Evolutionary conservation across 2,888 invertebrate species (phyloP).

Genomic region (Periphyllus acericola): DNA sequence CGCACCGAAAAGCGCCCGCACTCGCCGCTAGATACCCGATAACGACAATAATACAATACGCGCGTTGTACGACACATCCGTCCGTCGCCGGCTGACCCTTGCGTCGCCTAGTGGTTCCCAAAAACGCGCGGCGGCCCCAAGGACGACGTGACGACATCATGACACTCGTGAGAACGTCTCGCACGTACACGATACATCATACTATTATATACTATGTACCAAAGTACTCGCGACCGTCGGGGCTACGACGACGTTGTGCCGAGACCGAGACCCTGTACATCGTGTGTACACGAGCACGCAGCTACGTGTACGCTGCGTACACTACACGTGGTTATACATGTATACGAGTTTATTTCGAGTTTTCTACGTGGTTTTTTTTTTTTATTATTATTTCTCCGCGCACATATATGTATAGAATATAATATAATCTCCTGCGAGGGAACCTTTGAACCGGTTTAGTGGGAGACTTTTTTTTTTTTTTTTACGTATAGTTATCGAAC

Average conservation of each 20-base stretch:
- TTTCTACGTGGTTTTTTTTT: neutral
- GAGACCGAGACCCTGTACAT: neutral
- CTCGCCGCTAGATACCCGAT: neutral
- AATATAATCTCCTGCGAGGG: neutral
- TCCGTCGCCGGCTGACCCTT: conserved; percentile 24
- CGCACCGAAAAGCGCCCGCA: conserved; percentile 24
- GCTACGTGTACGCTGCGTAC: too few relatives aligned
- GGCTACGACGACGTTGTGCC: neutral
- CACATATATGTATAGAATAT: neutral
- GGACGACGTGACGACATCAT: conserved; percentile 11
- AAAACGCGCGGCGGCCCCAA: neutral
- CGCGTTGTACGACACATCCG: too few relatives aligned
- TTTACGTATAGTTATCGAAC: neutral
- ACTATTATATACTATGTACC: too few relatives aligned
- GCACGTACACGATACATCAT: neutral
- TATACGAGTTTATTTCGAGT: conserved; percentile 7
- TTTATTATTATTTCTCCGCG: too few relatives aligned
- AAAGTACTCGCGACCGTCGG: too few relatives aligned
- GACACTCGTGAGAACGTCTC: conserved; percentile 38
- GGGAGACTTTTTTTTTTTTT: neutral
- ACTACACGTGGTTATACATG: too few relatives aligned
- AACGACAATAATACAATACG: too few relatives aligned
- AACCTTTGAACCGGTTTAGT: conserved; percentile 53
- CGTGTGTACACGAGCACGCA: neutral
- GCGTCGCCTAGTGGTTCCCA: conserved; percentile 39